A percentile compares a stretch with the other conserved stretches of the same genome.
phyloP scores from a whole-genome alignment of 2,113 vertebrate genomes.

The Puffinus mauretanicus region DNA sequence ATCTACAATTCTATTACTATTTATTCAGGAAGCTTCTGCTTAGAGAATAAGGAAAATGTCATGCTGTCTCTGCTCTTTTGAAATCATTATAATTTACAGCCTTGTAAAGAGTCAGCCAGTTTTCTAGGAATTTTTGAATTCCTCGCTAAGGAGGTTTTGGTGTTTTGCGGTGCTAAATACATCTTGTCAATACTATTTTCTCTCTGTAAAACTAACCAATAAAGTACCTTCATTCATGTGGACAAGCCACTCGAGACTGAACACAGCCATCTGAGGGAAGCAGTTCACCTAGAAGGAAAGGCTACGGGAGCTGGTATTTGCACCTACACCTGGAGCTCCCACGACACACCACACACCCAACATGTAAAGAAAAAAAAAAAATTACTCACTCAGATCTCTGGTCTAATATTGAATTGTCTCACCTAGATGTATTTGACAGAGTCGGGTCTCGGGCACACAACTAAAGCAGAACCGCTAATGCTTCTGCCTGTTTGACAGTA shows the following conservation, averaged over 20 bases:
- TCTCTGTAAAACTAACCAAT: not conserved
- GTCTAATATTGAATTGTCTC: fast-evolving
- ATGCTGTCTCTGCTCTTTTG: not conserved
- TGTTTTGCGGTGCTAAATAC: not conserved
- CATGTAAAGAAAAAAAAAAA: fast-evolving
- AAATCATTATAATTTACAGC: not conserved
- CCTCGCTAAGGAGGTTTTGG: not conserved
- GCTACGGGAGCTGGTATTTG: not conserved
- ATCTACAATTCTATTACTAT: not conserved
- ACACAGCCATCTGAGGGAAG: fast-evolving
- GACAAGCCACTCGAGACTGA: fast-evolving
- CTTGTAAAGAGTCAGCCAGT: not conserved
- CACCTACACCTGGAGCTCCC: not conserved
- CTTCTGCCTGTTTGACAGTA: not conserved
- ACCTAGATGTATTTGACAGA: not conserved
- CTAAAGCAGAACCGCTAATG: fast-evolving
- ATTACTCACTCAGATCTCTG: not conserved
- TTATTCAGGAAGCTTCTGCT: not conserved
- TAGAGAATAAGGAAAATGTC: not conserved
- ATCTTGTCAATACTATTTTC: not conserved
- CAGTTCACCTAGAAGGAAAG: not conserved
- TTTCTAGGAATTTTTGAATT: conserved; percentile 6
- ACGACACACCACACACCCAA: fast-evolving
- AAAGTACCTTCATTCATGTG: fast-evolving
- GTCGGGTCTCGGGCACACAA: not conserved